Base-by-base conservation (phyloP, 2,113 vertebrate genomes). In the Pipa parva region DNA sequence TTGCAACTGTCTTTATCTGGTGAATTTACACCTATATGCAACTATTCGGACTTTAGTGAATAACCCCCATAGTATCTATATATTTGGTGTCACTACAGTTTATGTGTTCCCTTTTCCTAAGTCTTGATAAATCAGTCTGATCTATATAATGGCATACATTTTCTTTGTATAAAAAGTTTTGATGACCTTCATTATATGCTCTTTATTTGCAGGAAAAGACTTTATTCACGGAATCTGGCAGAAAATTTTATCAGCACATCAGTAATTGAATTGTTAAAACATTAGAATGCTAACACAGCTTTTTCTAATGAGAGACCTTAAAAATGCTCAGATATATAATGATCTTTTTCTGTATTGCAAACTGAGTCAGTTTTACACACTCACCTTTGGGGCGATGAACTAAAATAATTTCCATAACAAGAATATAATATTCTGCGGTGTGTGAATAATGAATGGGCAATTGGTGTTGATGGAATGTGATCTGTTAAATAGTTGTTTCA, bases 341-440 rank as follows among this genome's bases (percentile, higher is more conserved):
- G 60, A 63, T 49, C 42, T 50, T 46, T 50, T 29, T 50, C 39
- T 63, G 46, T 26, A 48, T 12, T 27, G 5, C 18, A 17, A 50
- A 22, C 45, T 50, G 60, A 49, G 46, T 46, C 46, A 51, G n/a
- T 17, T 29, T 22, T 5, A 27, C 42, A 27, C 46, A 31, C 46
- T 51, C 60, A 50, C 49, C 27, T 33, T 49, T 51, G 20, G 45
- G 28, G 27, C 50, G 49, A 63, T 63, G 60, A 33, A 62, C 45
- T 62, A 45, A 63, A 63, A 63, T 63, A 63, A 50, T 63, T 58
- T 63, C 60, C 50, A 29, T 63, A 63, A 63, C 60, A 50, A 63
- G 60, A 50, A 63, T 33, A 50, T 63, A 63, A 63, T 62, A 33
- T 45, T 63, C 60, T 63, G 46, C 60, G 50, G 45, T 18, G 28